Percentiles rank a stretch among this genome's conserved stretches.
phyloP scores from a whole-genome alignment of 1,140 invertebrate genomes.

The Apis florea region DNA sequence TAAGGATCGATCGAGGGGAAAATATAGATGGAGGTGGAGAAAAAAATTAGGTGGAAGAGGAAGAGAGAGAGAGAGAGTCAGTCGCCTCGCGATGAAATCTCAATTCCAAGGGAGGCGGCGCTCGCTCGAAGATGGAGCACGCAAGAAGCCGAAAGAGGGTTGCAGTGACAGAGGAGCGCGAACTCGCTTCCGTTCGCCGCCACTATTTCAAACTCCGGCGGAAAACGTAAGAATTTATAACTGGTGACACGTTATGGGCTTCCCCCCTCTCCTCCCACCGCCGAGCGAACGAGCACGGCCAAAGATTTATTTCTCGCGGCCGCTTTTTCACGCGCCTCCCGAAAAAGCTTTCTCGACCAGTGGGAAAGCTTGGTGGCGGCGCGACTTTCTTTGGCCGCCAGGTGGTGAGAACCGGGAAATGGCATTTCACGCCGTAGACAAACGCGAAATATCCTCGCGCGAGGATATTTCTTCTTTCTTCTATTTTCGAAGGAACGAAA shows the following conservation, averaged over 20 bases:
- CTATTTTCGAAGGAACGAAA: not conserved
- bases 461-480: not conserved
- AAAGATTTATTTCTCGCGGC: conserved; percentile 52
- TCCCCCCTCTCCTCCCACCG: not conserved
- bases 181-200: conserved; percentile 32
- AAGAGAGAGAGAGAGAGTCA: not conserved
- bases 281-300: conserved; percentile 10
- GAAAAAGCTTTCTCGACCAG: not conserved
- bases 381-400: conserved; percentile 6
- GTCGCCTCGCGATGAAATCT: conserved; percentile 12
- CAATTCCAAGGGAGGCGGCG: not conserved
- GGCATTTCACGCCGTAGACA: conserved; percentile 1
- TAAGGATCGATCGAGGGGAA: not conserved
- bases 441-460: not conserved
- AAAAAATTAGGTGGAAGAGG: not conserved
- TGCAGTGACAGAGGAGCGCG: conserved; percentile 9
- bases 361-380: not conserved
- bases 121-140: not conserved
- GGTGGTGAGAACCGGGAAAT: conserved; percentile 5
- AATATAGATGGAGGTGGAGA: not conserved
- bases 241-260: conserved; percentile 53
- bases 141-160: conserved; percentile 26
- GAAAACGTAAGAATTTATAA: conserved; percentile 61
- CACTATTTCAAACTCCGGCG: conserved; percentile 37
- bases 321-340: conserved; percentile 29